Evolutionary conservation across 2,797 vertebrate species (phyloP), one percentile per base, ranked within the genome.

Genomic region (Poecilia picta): DNA sequence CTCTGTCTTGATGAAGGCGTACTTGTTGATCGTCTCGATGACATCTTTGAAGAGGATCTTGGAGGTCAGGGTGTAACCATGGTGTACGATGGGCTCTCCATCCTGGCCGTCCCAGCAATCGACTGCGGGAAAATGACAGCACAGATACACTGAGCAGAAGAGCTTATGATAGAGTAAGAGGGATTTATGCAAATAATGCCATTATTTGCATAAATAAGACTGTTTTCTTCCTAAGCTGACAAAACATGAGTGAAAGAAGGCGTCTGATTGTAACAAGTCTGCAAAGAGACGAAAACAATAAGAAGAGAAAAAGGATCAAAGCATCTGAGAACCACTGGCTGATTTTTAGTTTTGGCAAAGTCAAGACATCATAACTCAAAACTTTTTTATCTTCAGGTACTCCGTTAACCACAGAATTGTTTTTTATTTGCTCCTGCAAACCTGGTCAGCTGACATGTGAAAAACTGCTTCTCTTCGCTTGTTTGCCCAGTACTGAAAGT

Each of bases 81-180:
- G 98, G 90, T 99, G 98, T 68, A 99, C 98, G 0, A 99, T 98
- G 0, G 98, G 98, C 77, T 99, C 98, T 1, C 98, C 97, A 0
- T 99, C 98, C 0, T 97, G 98, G 53, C 98, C 98, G 0, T 99
- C 98, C 98, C 98, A 99, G 88, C 98, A 99, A 93, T 99, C 98
- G 91, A 99, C 98, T 99, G 91, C 77, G 72, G 0, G 0, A 86
- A 55, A 78, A 68, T 41, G 2, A 23, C 36, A 68, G 64, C 33
- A 66, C 3, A 66, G 8, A 39, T 39, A 36, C 11, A 66, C 64
- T 5, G 33, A 66, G 8, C 8, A 57, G 25, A 68, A 23, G 10
- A 70, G 41, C 23, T 41, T 2, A 25, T n/a, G 10, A 25, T n/a
- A 13, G 36, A 70, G 6, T 12, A 43, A n/a, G 20, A n/a, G 8